Evolutionary conservation across 2,888 invertebrate species (phyloP).

Genomic region (Desoria tigrina): DNA sequence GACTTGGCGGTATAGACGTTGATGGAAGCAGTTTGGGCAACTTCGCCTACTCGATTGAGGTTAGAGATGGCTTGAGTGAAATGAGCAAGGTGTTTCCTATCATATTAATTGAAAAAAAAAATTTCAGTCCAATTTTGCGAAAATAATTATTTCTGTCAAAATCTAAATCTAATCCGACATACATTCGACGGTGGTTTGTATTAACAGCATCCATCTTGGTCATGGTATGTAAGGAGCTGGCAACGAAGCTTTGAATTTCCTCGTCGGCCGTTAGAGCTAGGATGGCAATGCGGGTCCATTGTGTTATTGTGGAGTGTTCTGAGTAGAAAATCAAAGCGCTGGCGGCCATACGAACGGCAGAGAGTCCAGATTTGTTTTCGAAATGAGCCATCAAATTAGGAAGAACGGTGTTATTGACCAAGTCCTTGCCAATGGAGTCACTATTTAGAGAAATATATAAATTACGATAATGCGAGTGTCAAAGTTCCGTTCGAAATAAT

Average conservation of each 20-base stretch:
- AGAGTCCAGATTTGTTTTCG: not conserved
- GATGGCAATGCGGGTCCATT: not conserved
- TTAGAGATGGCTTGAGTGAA: too few species aligned
- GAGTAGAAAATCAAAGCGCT: not conserved
- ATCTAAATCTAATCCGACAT: not conserved
- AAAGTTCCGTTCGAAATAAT: not conserved
- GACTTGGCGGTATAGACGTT: slow-evolving; percentile 2
- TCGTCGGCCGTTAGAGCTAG: slow-evolving; percentile 1
- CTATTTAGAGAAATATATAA: not conserved
- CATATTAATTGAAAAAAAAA: too few species aligned
- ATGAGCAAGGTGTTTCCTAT: too few species aligned
- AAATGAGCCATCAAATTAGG: slow-evolving; percentile 13
- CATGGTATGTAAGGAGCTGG: slow-evolving; percentile 10
- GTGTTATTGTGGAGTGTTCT: slow-evolving; percentile 4
- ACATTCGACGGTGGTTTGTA: slow-evolving; percentile 5
- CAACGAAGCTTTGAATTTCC: slow-evolving; percentile 8
- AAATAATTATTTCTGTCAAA: too few species aligned
- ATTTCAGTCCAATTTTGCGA: too few species aligned
- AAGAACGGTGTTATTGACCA: slow-evolving; percentile 1
- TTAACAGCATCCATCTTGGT: slow-evolving; percentile 2
- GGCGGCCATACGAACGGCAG: slow-evolving; percentile 14
- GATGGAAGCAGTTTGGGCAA: not conserved
- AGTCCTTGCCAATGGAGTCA: not conserved
- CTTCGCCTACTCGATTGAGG: too few species aligned
- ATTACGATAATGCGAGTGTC: not conserved